Base-by-base conservation (phyloP, 2,113 vertebrate genomes). In the Litocranius walleri region DNA sequence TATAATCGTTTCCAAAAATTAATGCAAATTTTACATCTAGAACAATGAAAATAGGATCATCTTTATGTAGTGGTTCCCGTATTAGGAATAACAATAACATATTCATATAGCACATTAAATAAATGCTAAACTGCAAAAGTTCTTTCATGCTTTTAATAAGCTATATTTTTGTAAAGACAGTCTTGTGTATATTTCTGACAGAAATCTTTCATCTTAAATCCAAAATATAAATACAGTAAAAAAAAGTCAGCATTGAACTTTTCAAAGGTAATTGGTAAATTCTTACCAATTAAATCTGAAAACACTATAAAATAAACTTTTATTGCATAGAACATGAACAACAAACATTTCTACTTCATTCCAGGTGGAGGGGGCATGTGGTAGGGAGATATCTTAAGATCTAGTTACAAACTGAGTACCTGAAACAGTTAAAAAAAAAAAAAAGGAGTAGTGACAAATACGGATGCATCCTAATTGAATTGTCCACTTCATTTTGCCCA, bases 401-500 rank as follows among this genome's bases (percentile, higher is more conserved):
- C 64, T 56, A 93, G 93, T 98, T 98, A 95, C 84, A 84, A 94
- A 88, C 71, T n/a, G 81, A 98, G 88, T 94, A 90, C 88, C 77
- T 97, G 96, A 99, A 98, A 98, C 88, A 95, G 87, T 96, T 84
- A 74, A 77, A 62, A 61, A 84, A 90, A 84, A 90, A 30, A 30
- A 52, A 62, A 57, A 54, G 59, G 67, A 80, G 27, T 50, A 91
- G 56, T 96, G 96, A 92, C 84, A 98, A 97, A 97, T 67, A 97
- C 7, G 33, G 95, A 40, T 74, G 52, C 19, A 3, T 97, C 94
- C 16, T 98, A 98, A 98, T 98, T 98, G 95, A 98, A 98, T 98
- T 98, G 86, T 97, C 97, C 97, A 95, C 98, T 98, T 98, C 86
- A 80, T 93, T 98, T 97, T 99, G 67, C 82, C 92, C 95, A 67